A percentile compares a stretch with the other conserved stretches of the same genome.
Conservation (phyloP, 2,797 vertebrate genomes). For the Hydrolagus colliei region DNA sequence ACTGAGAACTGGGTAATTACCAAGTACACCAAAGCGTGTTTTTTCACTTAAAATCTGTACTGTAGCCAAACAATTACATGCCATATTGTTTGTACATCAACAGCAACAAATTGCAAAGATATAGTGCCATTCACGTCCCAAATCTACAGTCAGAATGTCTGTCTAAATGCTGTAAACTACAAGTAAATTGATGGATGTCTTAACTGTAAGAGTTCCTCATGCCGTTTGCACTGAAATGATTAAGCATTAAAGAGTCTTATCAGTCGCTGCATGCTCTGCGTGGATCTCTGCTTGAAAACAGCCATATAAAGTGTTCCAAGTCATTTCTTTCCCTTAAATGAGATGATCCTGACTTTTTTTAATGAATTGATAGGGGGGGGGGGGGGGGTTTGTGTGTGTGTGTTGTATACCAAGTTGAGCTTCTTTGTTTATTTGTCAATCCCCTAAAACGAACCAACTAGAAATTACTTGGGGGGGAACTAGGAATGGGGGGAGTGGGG, state of each 20-base stretch:
- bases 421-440: too few relatives aligned
- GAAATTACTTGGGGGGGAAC: neutral
- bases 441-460: neutral
- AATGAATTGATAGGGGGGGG: too few relatives aligned
- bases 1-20: too few relatives aligned
- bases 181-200: neutral
- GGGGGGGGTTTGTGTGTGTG: too few relatives aligned
- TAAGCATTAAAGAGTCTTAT: neutral
- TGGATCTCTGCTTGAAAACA: neutral
- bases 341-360: neutral
- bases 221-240: neutral
- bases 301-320: slow-evolving; percentile 13
- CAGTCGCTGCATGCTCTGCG: neutral
- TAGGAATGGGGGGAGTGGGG: neutral
- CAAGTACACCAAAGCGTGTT: too few relatives aligned
- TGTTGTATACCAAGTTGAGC: too few relatives aligned
- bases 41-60: neutral
- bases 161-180: neutral
- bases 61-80: neutral
- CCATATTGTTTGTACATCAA: neutral
- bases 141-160: neutral
- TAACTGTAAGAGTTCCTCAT: neutral
- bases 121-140: too few relatives aligned
- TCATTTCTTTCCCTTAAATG: slow-evolving; percentile 20
- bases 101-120: too few relatives aligned